phyloP scores from a whole-genome alignment of 1,140 invertebrate species.

The Physella acuta region DNA sequence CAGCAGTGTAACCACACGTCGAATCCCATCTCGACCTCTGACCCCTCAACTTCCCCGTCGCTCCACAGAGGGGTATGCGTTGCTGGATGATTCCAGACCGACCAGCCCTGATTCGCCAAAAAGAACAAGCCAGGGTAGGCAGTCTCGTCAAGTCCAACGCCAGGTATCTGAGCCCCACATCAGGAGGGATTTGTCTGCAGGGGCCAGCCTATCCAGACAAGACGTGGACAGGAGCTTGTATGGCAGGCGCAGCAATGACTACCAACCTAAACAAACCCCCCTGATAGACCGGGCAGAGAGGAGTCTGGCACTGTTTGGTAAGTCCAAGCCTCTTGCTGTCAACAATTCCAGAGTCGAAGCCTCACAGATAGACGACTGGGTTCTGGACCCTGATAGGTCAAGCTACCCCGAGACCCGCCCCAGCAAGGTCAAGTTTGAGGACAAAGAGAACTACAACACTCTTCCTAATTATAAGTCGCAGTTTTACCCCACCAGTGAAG shows the following conservation, averaged over 20 bases:
- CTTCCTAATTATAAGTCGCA: background rate
- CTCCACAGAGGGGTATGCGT: constrained; percentile 8
- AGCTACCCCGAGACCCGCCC: constrained; percentile 1
- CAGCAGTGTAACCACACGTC: background rate
- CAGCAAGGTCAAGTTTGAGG: constrained; percentile 10
- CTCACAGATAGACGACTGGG: background rate
- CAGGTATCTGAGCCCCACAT: background rate
- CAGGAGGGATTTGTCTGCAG: constrained; percentile 7
- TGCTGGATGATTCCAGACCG: constrained; percentile 8
- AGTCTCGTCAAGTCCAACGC: constrained; percentile 18
- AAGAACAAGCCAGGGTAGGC: constrained; percentile 3
- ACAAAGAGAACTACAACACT: background rate
- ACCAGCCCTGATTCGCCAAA: constrained; percentile 10
- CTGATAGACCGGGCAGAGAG: background rate
- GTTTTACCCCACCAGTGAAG: background rate
- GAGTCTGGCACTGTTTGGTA: background rate
- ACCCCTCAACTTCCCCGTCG: constrained; percentile 36
- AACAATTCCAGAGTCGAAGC: background rate
- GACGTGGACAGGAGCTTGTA: background rate
- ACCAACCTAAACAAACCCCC: background rate
- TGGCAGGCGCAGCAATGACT: constrained; percentile 2
- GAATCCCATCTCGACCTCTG: constrained; percentile 25
- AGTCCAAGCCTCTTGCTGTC: background rate
- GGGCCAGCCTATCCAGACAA: background rate
- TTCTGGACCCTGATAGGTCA: constrained; percentile 1